These are phyloP conservation scores for Mormyrops attenuatus DNA, from an alignment of 2,797 vertebrate genomes.

Conservation along the genomic window DNA sequence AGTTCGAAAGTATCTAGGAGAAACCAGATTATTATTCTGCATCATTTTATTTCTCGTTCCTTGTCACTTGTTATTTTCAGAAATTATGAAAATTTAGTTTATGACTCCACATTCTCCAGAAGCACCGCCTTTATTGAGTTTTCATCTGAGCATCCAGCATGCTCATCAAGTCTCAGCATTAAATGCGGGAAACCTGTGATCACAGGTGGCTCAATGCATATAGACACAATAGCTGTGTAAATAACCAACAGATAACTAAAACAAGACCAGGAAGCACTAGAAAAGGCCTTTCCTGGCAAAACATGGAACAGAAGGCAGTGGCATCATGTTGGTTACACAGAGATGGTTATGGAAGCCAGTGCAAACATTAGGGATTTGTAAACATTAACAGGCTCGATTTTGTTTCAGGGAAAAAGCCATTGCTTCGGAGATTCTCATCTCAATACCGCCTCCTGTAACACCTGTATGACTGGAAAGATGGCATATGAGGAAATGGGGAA, in stretches of 20 bases:
- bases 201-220: background rate
- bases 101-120: background rate
- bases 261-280: background rate
- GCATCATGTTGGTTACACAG: background rate
- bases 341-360: background rate
- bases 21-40: background rate
- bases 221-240: background rate
- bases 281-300: background rate
- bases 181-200: background rate
- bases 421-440: slow-evolving; percentile 56
- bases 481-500: background rate
- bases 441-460: slow-evolving; percentile 41
- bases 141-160: background rate
- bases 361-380: background rate
- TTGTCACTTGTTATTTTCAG: background rate
- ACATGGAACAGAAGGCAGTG: background rate
- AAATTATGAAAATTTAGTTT: background rate
- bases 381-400: background rate
- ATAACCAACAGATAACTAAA: background rate
- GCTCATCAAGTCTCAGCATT: background rate
- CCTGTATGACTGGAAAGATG: slow-evolving; percentile 32
- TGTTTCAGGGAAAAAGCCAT: slow-evolving; percentile 53
- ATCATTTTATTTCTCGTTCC: background rate
- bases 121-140: background rate
- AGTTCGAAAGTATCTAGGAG: background rate